phyloP scores from a whole-genome alignment of 2,797 vertebrate genomes.

The Gymnothorax javanicus region DNA sequence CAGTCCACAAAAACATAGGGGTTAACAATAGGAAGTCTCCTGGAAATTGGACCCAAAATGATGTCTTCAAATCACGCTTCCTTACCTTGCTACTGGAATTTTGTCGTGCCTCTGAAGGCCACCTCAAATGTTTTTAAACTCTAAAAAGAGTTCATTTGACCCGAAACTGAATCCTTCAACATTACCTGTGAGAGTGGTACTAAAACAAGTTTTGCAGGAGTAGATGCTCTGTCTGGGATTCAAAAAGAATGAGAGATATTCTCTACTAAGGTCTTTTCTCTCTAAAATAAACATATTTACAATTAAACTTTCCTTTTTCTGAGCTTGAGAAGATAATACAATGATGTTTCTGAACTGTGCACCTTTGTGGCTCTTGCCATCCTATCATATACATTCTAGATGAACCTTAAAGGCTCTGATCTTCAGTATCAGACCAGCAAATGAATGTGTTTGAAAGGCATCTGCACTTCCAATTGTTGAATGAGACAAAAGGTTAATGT shows the following conservation, averaged over 20 bases:
- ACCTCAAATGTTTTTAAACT: neutral
- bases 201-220: neutral
- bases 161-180: neutral
- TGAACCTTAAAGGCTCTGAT: neutral
- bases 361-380: slow-evolving; percentile 18
- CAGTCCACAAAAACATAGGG: neutral
- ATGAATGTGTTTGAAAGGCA: neutral
- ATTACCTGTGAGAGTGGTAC: neutral
- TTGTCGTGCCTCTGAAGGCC: neutral
- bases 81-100: neutral
- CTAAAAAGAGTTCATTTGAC: neutral
- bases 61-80: neutral
- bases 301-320: neutral
- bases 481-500: slow-evolving; percentile 13
- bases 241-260: neutral
- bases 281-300: neutral
- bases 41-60: neutral
- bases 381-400: neutral
- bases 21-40: neutral
- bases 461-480: neutral
- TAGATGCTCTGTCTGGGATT: neutral
- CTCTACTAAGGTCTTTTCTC: neutral
- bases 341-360: slow-evolving; percentile 19
- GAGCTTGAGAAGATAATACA: slow-evolving; percentile 13
- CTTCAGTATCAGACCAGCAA: neutral